Evolutionary conservation across 2,113 vertebrate genomes (phyloP).

Genomic region (Phalacrocorax brasilianus): DNA sequence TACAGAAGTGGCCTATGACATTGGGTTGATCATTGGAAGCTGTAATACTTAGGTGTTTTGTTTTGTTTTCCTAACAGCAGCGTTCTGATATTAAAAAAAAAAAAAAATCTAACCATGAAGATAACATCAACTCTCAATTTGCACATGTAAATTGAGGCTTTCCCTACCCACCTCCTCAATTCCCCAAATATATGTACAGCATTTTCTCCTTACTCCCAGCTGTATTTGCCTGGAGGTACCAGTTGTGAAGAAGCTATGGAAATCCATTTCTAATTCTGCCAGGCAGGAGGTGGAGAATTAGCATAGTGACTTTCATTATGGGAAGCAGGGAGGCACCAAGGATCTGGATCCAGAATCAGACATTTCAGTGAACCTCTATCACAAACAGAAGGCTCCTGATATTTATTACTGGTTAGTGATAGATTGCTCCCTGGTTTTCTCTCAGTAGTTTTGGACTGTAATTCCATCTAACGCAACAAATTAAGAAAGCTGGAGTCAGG

Average conservation of each 20-base stretch:
- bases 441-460: not conserved
- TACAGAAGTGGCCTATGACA: not conserved
- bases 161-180: not conserved
- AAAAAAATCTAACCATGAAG: not conserved
- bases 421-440: not conserved
- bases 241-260: not conserved
- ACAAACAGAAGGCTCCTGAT: not conserved
- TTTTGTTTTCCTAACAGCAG: not conserved
- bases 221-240: not conserved
- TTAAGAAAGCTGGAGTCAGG: not conserved
- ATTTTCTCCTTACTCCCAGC: not conserved
- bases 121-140: not conserved
- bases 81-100: not conserved
- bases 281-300: slow-evolving; percentile 15
- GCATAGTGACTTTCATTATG: not conserved
- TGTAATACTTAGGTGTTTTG: not conserved
- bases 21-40: not conserved
- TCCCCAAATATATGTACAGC: not conserved
- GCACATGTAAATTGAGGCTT: not conserved
- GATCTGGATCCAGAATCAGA: not conserved
- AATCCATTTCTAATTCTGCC: not conserved
- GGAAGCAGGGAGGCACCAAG: not conserved
- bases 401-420: not conserved
- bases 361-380: not conserved
- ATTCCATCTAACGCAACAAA: not conserved